A percentile compares a stretch with the other conserved stretches of the same genome.
Conservation (phyloP, 2,797 vertebrate species). For the Cuculus canorus region DNA sequence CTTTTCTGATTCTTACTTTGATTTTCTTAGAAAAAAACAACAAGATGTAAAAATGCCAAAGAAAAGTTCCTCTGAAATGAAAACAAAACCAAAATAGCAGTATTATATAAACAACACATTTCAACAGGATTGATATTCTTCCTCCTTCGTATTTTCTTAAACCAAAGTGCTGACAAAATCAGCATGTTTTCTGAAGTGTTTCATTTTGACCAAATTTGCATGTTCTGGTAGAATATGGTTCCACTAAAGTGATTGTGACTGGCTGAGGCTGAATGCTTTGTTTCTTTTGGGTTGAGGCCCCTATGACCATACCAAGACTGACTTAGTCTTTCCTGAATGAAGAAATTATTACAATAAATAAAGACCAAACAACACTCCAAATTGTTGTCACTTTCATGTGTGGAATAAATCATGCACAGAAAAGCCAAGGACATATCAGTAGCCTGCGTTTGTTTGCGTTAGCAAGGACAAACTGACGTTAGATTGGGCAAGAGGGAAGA, state of each 20-base stretch:
- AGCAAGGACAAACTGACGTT: not conserved
- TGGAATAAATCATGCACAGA: rapidly evolving
- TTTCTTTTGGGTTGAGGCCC: not conserved
- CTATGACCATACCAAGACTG: not conserved
- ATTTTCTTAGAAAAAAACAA: not conserved
- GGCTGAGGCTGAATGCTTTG: not conserved
- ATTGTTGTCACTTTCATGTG: not conserved
- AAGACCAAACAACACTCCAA: not conserved
- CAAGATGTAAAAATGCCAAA: not conserved
- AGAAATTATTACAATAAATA: not conserved
- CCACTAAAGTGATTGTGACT: not conserved
- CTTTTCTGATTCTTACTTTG: not conserved
- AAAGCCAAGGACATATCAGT: not conserved
- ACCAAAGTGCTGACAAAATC: constrained; percentile 26
- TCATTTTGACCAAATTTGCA: constrained; percentile 36
- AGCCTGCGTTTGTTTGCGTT: not conserved
- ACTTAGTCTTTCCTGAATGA: not conserved
- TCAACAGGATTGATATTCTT: not conserved
- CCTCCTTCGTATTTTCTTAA: constrained; percentile 7
- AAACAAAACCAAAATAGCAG: not conserved
- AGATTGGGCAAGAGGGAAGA: not conserved
- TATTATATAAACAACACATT: not conserved
- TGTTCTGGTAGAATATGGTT: not conserved
- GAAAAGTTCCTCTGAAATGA: not conserved
- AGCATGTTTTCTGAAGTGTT: constrained; percentile 29